A percentile compares a stretch with the other conserved stretches of the same genome.
Conservation (phyloP, 2,888 invertebrate species). For the Hydropsyche betteni region DNA sequence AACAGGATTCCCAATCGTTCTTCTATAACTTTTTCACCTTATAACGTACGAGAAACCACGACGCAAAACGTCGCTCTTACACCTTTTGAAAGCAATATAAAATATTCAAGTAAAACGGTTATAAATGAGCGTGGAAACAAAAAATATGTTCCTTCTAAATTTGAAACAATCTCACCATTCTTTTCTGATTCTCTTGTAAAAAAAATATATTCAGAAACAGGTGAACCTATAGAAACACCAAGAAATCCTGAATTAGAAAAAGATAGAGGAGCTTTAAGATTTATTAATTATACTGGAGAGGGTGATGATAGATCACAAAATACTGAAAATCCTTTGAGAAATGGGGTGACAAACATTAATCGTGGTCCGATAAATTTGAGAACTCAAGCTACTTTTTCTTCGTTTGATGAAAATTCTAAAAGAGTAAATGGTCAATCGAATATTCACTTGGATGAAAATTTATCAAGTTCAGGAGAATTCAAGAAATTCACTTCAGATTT, state of each 20-base stretch:
- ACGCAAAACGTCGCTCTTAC: too few relatives aligned
- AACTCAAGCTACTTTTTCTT: not conserved
- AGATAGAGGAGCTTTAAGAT: not conserved
- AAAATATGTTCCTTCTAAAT: slow-evolving; percentile 44
- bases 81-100: too few relatives aligned
- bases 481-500: too few relatives aligned
- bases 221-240: not conserved
- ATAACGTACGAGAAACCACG: too few relatives aligned
- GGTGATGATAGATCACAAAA: not conserved
- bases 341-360: not conserved
- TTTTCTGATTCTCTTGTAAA: slow-evolving; percentile 44
- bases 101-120: not conserved
- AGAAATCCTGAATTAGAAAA: not conserved
- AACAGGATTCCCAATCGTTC: too few relatives aligned
- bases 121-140: slow-evolving; percentile 16
- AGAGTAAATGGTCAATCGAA: too few relatives aligned
- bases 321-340: not conserved
- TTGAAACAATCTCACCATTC: slow-evolving; percentile 49
- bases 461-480: too few relatives aligned
- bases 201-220: slow-evolving; percentile 37
- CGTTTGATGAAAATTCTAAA: not conserved
- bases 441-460: too few relatives aligned
- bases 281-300: slow-evolving; percentile 1
- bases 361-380: not conserved
- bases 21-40: too few relatives aligned